These are phyloP conservation scores for Eupithecia subumbrata DNA, from an alignment of 2,888 invertebrate species.

Conservation along the genomic window DNA sequence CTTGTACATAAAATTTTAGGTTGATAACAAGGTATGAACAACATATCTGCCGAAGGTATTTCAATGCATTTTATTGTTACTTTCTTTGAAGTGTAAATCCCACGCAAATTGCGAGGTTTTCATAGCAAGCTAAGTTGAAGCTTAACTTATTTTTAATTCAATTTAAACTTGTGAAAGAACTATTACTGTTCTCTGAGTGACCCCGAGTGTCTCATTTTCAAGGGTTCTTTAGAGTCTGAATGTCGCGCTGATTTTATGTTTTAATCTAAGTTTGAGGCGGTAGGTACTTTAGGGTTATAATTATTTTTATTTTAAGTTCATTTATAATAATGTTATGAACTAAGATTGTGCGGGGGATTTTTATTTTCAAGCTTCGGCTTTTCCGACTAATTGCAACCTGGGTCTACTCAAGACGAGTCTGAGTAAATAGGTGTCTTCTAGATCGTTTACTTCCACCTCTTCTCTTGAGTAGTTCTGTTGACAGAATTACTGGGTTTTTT, in stretches of 20 bases:
- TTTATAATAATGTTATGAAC: too few relatives aligned
- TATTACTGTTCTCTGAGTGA: background rate
- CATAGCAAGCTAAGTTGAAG: conserved; percentile 16
- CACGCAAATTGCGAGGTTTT: conserved; percentile 21
- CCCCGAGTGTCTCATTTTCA: background rate
- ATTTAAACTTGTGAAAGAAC: conserved; percentile 19
- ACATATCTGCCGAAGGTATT: background rate
- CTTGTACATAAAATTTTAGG: background rate
- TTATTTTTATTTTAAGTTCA: too few relatives aligned
- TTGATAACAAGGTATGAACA: background rate
- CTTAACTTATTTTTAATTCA: conserved; percentile 34
- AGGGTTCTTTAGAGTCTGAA: conserved; percentile 1
- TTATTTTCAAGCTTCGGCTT: too few relatives aligned
- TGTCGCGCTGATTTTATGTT: background rate
- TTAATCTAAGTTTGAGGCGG: background rate
- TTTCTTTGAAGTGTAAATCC: background rate
- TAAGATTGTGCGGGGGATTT: too few relatives aligned
- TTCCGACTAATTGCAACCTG: too few relatives aligned
- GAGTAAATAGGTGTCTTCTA: too few relatives aligned
- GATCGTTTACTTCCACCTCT: too few relatives aligned
- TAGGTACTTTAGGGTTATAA: too few relatives aligned
- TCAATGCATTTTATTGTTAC: conserved; percentile 2
- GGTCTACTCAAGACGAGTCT: too few relatives aligned
- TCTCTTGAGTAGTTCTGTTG: too few relatives aligned
- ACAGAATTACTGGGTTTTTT: too few relatives aligned